These are phyloP conservation scores for Odocoileus virginianus DNA, from an alignment of 2,113 vertebrate species.

Conservation along the genomic window DNA sequence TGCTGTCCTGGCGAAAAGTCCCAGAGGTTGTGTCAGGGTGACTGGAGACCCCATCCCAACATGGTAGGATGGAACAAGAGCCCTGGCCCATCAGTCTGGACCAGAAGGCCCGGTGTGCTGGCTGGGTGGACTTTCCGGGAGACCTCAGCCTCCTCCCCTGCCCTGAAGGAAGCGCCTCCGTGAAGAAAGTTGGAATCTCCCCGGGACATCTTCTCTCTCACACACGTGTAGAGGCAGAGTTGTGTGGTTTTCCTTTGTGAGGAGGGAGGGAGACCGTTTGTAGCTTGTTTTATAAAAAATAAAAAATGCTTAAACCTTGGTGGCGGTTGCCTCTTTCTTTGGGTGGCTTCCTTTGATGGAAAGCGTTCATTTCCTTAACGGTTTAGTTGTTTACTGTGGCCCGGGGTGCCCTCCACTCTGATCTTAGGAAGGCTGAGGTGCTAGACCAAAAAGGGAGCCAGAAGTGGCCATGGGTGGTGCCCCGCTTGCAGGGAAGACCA, in stretches of 20 bases:
- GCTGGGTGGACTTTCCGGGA: neutral
- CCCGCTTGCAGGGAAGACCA: neutral
- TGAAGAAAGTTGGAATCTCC: neutral
- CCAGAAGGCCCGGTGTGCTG: neutral
- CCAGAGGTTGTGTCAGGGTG: neutral
- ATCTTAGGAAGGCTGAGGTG: neutral
- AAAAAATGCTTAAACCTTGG: slow-evolving; percentile 53
- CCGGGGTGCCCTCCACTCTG: neutral
- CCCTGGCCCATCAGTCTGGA: neutral
- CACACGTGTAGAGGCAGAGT: neutral
- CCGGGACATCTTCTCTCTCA: neutral
- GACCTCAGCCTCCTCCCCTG: neutral
- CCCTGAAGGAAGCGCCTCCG: neutral
- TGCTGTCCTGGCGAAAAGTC: neutral
- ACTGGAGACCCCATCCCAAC: neutral
- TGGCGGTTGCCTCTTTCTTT: slow-evolving; percentile 10
- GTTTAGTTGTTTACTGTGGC: neutral
- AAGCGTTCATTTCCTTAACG: neutral
- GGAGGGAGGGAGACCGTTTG: slow-evolving; percentile 36
- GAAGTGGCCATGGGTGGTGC: neutral
- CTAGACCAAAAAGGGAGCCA: neutral
- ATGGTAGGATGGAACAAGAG: neutral
- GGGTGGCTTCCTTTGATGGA: neutral
- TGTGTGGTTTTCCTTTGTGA: slow-evolving; percentile 51
- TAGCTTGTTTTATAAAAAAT: slow-evolving; percentile 71